Evolutionary conservation across 1,140 invertebrate genomes (phyloP), one percentile per base, ranked within the genome.

Genomic region (Neotoxoptera formosana): DNA sequence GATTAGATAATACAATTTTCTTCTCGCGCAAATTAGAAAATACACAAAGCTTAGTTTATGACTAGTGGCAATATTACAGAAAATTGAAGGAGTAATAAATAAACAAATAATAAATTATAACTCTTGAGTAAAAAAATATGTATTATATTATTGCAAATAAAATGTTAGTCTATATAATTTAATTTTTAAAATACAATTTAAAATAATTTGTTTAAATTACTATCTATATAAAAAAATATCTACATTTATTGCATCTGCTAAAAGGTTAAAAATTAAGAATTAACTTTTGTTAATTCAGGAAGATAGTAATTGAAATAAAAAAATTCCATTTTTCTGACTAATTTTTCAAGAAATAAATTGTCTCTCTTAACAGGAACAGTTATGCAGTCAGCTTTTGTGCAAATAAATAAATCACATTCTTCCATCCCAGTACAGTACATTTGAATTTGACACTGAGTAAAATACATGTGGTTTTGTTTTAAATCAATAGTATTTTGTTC

Each of bases 261-360:
- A 86, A 23, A 47, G 1, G 9, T 86, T 47, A 17, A 86, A 86
- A 23, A 90, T 86, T 84, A 93, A 21, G 14, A 51, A 93, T 91
- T 84, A 53, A 53, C 51, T 25, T 84, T 25, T 34, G 91, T 93
- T 86, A 93, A 0, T 93, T 93, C 30, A 41, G 91, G 91, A 56
- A 93, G 81, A 7, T 84, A 93, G 81, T 93, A 93, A 51, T 93
- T 93, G n/a, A 86, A 93, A 93, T 86, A 93, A 93, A 93, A 93
- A 56, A 36, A 41, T 84, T 93, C 91, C 67, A 93, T 93, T 93
- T 93, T 93, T 25, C 45, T 93, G 30, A 93, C 48, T 51, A 93
- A 51, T 86, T 93, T 93, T 93, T 93, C 91, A 93, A 93, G 91
- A 84, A 93, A 93, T 84, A 93, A 4, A 30, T 93, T 20, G 7